Percentiles rank a stretch among this genome's conserved stretches.
These are phyloP conservation scores for Chaetops frenatus DNA, from an alignment of 2,113 vertebrate genomes.

Conservation along the genomic window DNA sequence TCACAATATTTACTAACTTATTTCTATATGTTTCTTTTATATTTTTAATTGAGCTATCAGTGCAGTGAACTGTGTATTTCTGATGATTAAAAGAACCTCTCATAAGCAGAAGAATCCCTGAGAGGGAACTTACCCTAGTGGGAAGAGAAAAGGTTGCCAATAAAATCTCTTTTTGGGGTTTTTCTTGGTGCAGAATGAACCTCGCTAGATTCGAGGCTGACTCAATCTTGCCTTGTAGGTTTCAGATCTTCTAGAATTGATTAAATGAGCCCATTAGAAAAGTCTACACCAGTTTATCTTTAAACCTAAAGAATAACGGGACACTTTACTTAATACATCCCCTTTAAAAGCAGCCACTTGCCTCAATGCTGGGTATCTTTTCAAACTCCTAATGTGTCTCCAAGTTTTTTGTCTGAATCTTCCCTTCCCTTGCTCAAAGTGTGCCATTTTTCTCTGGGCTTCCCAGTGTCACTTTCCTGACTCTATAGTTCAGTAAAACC, in stretches of 20 bases:
- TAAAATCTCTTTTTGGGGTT: neutral
- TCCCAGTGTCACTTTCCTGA: conserved; percentile 13
- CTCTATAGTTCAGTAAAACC: conserved; percentile 38
- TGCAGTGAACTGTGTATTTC: neutral
- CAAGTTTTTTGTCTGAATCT: neutral
- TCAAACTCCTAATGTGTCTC: neutral
- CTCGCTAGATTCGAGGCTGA: neutral
- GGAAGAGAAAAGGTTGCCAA: neutral
- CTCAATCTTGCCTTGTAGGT: neutral
- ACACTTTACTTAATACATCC: neutral
- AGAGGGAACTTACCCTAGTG: neutral
- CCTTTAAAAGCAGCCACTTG: neutral
- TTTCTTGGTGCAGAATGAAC: neutral
- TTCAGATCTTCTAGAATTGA: neutral
- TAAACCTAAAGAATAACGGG: neutral
- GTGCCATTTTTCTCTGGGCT: neutral
- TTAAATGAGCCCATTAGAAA: neutral
- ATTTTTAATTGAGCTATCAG: neutral
- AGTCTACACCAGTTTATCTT: neutral
- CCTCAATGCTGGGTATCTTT: neutral
- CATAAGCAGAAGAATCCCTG: neutral
- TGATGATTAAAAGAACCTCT: neutral
- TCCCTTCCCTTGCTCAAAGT: neutral
- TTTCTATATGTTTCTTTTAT: neutral
- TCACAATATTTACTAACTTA: neutral